Evolutionary conservation across 1,140 invertebrate species (phyloP), one percentile per base, ranked within the genome.

Genomic region (Tyrophagus putrescentiae): DNA sequence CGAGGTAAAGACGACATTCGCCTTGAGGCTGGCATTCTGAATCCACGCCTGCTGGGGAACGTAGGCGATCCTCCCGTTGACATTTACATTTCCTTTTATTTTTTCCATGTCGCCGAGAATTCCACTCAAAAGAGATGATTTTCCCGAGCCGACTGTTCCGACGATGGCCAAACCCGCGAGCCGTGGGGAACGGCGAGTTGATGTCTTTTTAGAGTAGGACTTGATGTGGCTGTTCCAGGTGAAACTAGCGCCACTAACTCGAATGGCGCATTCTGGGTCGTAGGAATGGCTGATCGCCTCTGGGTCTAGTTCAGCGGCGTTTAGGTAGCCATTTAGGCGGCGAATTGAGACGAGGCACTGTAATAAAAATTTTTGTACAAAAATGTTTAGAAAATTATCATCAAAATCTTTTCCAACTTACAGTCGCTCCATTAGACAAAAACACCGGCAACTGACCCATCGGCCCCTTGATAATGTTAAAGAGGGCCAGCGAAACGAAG

Each of bases 251-350:
- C 58, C 28, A 52, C 60, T 13, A 48, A 7, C n/a, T n/a, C 5
- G 13, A 25, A 57, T 60, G 28, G 62, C 50, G 32, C 48, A 27
- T 41, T 34, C 45, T 7, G 31, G 21, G 16, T 64, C 33, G 58
- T 72, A 66, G 63, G 68, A 66, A 28, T 56, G 57, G 9, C 71
- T 67, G 25, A 16, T 34, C 42, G 52, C 54, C 25, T 63, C 50
- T 13, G 0, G 31, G 57, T 64, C 58, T 13, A 65, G 25, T 39
- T 67, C 87, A 70, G 89, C 85, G 60, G 78, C 77, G 70, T 88
- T 89, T 81, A 92, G 82, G 72, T 88, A 92, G 72, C 86, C 86
- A 68, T 90, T 89, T 62, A 92, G 82, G 72, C 86, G 78, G 69
- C 84, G 81, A 21, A 87, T 77, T 60, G 84, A 86, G 57, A 88